Percentiles rank a stretch among this genome's conserved stretches.
Evolutionary conservation across 2,888 invertebrate species (phyloP).

Genomic region (Agrotis puta): DNA sequence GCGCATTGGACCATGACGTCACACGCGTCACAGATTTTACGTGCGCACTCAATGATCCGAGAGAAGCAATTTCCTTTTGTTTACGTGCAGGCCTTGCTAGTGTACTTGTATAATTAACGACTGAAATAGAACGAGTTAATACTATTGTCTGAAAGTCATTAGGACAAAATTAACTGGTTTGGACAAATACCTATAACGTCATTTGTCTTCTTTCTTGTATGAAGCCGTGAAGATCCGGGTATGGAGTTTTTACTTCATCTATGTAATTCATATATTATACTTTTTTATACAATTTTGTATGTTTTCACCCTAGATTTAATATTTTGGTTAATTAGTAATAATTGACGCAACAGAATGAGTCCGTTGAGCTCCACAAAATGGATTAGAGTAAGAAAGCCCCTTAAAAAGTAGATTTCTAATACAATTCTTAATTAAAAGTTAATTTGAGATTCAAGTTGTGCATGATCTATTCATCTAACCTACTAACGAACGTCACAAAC

Average conservation of each 20-base stretch:
- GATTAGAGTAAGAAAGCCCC: not conserved
- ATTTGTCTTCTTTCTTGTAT: slow-evolving; percentile 5
- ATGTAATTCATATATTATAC: too few species aligned
- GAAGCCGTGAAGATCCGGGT: not conserved
- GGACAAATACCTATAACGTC: not conserved
- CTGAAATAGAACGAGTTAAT: slow-evolving; percentile 35
- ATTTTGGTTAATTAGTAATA: not conserved
- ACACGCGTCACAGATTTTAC: slow-evolving; percentile 64
- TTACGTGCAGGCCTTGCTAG: slow-evolving; percentile 48
- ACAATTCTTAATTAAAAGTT: not conserved
- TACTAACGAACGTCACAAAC: slow-evolving; percentile 27
- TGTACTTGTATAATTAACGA: slow-evolving; percentile 49
- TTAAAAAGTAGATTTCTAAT: too few species aligned
- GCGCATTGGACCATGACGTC: slow-evolving; percentile 58
- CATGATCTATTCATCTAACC: slow-evolving; percentile 3
- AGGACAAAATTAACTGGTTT: slow-evolving; percentile 15
- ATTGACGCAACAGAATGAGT: too few species aligned
- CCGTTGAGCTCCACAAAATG: not conserved
- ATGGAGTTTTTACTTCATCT: not conserved
- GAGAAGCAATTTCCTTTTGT: slow-evolving; percentile 63
- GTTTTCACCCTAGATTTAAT: not conserved
- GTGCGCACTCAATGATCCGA: slow-evolving; percentile 61
- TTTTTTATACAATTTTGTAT: too few species aligned
- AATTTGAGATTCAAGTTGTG: slow-evolving; percentile 33
- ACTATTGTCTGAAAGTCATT: slow-evolving; percentile 35